Evolutionary conservation across 2,113 vertebrate genomes (phyloP).

Genomic region (Ibidorhyncha struthersii): DNA sequence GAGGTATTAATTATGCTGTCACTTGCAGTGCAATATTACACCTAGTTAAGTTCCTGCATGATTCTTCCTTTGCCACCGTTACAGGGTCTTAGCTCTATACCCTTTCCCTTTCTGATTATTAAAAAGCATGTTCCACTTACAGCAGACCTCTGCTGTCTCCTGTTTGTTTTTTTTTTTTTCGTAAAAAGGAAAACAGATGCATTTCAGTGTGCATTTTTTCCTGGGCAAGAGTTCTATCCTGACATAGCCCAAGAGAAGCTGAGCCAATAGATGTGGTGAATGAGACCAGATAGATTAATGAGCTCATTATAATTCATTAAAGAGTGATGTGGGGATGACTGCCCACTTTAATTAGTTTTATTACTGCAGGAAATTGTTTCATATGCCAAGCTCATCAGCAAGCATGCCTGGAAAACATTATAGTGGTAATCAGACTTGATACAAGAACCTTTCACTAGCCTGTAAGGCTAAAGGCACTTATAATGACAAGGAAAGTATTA

Average conservation of each 20-base stretch:
- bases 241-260: neutral
- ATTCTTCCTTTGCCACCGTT: neutral
- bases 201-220: neutral
- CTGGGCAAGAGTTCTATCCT: neutral
- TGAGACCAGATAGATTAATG: conserved; percentile 73
- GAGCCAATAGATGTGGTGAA: conserved; percentile 42
- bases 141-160: neutral
- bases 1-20: neutral
- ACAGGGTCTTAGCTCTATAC: neutral
- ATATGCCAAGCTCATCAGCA: conserved; percentile 74
- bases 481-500: conserved; percentile 47
- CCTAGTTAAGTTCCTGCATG: neutral
- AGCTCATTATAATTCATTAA: conserved; percentile 81
- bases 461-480: conserved; percentile 59
- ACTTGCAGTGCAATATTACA: neutral
- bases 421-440: conserved; percentile 69
- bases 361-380: conserved; percentile 80
- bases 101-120: neutral
- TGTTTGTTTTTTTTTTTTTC: neutral
- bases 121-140: neutral
- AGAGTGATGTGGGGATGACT: conserved; percentile 76
- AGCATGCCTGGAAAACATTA: conserved; percentile 76
- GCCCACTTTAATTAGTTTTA: conserved; percentile 82
- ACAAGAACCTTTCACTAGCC: conserved; percentile 68
- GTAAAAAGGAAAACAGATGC: neutral